These are phyloP conservation scores for Ochropleura leucogaster DNA, from an alignment of 2,888 invertebrate genomes.

Conservation along the genomic window DNA sequence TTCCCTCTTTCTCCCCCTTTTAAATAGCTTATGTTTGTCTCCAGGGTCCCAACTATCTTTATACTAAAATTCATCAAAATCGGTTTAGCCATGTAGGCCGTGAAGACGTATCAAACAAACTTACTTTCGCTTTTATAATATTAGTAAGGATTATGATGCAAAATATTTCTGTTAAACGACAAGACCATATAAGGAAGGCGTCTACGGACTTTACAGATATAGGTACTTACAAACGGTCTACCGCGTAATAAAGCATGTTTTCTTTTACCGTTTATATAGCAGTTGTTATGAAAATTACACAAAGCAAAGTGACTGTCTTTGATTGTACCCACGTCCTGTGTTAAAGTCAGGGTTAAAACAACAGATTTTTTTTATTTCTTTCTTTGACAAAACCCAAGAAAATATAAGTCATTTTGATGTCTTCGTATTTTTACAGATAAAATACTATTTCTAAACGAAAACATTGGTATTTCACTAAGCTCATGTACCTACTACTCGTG, in stretches of 20 bases:
- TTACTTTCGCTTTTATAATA: no score
- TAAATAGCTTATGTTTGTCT: no score
- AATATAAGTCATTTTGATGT: background rate
- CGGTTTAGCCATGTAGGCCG: no score
- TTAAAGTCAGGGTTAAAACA: background rate
- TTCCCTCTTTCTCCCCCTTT: no score
- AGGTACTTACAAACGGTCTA: no score
- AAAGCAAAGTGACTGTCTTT: background rate
- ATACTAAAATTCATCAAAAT: no score
- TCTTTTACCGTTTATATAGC: background rate
- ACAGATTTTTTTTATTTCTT: background rate
- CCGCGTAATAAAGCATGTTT: background rate
- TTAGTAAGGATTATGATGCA: background rate
- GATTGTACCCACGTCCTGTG: background rate
- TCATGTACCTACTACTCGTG: conserved; percentile 8
- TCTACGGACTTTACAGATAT: background rate
- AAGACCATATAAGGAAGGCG: background rate
- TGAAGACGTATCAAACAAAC: no score
- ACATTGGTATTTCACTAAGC: conserved; percentile 2
- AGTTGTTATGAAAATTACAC: background rate
- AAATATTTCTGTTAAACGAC: background rate
- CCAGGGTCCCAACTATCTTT: no score
- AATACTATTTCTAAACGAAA: conserved; percentile 1
- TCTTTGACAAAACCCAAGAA: background rate
- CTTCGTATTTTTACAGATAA: background rate